Conservation (phyloP, 2,888 invertebrate species). For the Xylocampa areola region DNA sequence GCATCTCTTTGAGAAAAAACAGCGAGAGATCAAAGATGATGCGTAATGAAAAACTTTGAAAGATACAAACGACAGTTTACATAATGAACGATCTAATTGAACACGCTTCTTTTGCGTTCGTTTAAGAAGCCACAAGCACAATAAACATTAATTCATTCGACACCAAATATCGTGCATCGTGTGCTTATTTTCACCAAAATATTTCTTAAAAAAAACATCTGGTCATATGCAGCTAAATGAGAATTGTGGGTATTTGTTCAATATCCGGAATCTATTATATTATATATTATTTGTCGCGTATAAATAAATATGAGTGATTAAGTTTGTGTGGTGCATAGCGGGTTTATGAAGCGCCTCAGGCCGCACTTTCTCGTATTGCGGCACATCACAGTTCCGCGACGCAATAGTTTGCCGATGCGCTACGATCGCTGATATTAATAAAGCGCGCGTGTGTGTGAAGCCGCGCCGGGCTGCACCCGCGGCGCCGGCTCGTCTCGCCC, state of each 20-base stretch:
- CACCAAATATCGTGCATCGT: slow-evolving; percentile 27
- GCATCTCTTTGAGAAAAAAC: slow-evolving; percentile 69
- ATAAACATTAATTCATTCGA: slow-evolving; percentile 20
- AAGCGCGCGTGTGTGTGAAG: slow-evolving; percentile 57
- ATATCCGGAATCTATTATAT: neutral
- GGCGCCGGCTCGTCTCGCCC: slow-evolving; percentile 80
- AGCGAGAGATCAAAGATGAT: slow-evolving; percentile 70
- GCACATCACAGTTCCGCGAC: slow-evolving; percentile 35
- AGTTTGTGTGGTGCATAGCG: slow-evolving; percentile 33
- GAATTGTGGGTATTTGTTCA: neutral
- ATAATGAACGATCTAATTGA: slow-evolving; percentile 30
- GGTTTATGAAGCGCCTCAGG: slow-evolving; percentile 61
- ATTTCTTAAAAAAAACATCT: slow-evolving; percentile 8
- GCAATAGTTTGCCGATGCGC: slow-evolving; percentile 60
- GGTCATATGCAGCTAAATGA: neutral
- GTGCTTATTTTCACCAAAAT: slow-evolving; percentile 11
- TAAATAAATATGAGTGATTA: slow-evolving; percentile 30
- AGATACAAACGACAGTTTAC: slow-evolving; percentile 26
- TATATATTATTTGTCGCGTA: neutral
- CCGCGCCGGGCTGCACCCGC: slow-evolving; percentile 57
- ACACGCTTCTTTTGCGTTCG: slow-evolving; percentile 17
- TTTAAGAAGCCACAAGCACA: slow-evolving; percentile 19
- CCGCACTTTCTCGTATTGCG: slow-evolving; percentile 32
- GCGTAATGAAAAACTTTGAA: slow-evolving; percentile 29
- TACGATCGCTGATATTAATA: slow-evolving; percentile 80